phyloP scores from a whole-genome alignment of 2,888 invertebrate genomes.

The Rotaria sp. region DNA sequence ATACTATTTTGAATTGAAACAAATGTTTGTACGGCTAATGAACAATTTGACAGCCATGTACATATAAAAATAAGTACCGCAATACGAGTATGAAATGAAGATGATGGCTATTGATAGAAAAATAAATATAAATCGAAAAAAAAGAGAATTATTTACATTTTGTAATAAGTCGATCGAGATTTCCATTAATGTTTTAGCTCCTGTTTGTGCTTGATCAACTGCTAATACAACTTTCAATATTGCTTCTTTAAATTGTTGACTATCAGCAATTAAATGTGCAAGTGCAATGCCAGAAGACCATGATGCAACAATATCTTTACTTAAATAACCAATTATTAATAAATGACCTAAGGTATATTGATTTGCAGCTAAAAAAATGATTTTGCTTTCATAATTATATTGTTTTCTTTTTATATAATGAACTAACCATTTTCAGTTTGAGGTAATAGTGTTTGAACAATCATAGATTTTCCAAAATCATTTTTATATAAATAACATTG shows the following conservation, averaged over 20 bases:
- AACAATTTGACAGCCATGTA: slow-evolving; percentile 78
- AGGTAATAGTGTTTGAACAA: slow-evolving; percentile 84
- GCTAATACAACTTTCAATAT: slow-evolving; percentile 80
- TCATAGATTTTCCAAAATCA: slow-evolving; percentile 73
- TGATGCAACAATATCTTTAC: slow-evolving; percentile 71
- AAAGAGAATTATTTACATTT: background rate
- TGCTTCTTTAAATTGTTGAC: slow-evolving; percentile 70
- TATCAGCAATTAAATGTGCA: slow-evolving; percentile 79
- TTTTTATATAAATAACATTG: slow-evolving; percentile 89
- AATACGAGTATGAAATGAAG: slow-evolving; percentile 67
- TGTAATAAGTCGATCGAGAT: background rate
- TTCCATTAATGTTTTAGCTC: slow-evolving; percentile 8
- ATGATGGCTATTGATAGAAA: background rate
- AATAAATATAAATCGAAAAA: background rate
- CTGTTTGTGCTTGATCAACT: slow-evolving; percentile 64
- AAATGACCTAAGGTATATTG: slow-evolving; percentile 23
- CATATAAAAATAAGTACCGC: slow-evolving; percentile 82
- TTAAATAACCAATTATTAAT: slow-evolving; percentile 4
- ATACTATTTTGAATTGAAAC: slow-evolving; percentile 68
- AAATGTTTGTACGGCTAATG: slow-evolving; percentile 73
- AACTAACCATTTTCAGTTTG: slow-evolving; percentile 67
- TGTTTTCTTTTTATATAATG: background rate
- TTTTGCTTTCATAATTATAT: too few relatives aligned
- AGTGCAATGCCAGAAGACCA: slow-evolving; percentile 91
- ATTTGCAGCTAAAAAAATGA: background rate